Percentiles rank a stretch among this genome's conserved stretches.
Conservation (phyloP, 2,797 vertebrate species). For the Manis javanica region DNA sequence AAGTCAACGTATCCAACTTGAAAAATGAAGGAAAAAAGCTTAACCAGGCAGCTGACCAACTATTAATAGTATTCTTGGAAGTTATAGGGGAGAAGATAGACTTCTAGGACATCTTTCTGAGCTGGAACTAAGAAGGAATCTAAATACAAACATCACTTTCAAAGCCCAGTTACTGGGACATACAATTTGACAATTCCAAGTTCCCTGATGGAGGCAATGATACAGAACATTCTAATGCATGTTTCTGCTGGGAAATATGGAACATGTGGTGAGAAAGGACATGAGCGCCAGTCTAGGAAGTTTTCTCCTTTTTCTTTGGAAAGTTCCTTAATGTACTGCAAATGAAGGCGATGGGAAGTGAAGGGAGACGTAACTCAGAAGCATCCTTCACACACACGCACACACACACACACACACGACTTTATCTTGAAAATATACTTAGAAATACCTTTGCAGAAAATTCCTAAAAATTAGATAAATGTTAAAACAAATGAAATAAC, state of each 20-base stretch:
- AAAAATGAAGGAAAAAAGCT: not conserved
- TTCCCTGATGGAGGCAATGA: not conserved
- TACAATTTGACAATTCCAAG: not conserved
- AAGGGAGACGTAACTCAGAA: not conserved
- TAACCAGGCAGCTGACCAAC: not conserved
- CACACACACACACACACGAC: not conserved
- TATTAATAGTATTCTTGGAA: not conserved
- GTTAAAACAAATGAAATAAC: not conserved
- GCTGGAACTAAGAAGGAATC: not conserved
- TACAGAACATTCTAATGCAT: not conserved
- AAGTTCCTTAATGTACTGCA: not conserved
- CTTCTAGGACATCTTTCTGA: not conserved
- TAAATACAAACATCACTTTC: not conserved
- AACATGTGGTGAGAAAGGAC: not conserved
- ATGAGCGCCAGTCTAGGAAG: too few relatives aligned
- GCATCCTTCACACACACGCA: not conserved
- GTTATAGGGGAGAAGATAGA: not conserved
- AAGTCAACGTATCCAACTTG: not conserved
- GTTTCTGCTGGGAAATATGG: not conserved
- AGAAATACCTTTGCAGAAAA: constrained; percentile 7
- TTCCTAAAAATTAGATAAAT: not conserved
- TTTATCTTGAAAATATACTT: constrained; percentile 1
- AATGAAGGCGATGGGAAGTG: not conserved
- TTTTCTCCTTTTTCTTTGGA: not conserved
- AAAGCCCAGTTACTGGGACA: not conserved